Conservation (phyloP, 2,797 vertebrate genomes). For the Micromesistius poutassou region DNA sequence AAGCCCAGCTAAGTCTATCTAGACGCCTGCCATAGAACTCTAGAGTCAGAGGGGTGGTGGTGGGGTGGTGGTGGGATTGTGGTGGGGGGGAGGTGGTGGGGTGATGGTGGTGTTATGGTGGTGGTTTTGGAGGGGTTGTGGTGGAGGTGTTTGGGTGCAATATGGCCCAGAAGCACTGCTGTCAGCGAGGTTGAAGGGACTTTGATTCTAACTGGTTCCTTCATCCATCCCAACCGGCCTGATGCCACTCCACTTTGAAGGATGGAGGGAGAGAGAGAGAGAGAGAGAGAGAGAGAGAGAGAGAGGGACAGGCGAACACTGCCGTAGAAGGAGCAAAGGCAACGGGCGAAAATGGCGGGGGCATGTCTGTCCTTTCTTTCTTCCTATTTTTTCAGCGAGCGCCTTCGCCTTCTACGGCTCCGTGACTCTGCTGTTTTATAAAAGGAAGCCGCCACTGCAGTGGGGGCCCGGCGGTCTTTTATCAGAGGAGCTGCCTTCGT, state of each 20-base stretch:
- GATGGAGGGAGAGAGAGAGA: conserved; percentile 60
- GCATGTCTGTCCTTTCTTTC: background rate
- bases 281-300: too few species aligned
- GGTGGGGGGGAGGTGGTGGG: too few species aligned
- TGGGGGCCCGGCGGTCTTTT: background rate
- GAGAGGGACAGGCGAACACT: conserved; percentile 62
- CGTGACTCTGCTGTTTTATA: background rate
- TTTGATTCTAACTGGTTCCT: background rate
- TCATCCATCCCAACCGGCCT: background rate
- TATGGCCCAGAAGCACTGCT: background rate
- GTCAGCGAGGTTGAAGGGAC: background rate
- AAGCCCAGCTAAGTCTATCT: background rate
- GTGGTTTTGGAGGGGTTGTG: too few species aligned
- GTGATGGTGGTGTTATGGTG: too few species aligned
- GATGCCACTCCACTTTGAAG: conserved; percentile 59
- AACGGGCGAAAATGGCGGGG: too few species aligned
- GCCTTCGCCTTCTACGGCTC: background rate
- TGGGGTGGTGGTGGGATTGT: too few species aligned
- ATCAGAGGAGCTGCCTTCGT: background rate
- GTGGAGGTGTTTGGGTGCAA: background rate
- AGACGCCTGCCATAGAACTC: background rate
- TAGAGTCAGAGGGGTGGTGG: too few species aligned
- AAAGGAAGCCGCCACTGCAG: background rate
- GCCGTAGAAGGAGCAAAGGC: conserved; percentile 70
- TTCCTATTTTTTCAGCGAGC: too few species aligned